Evolutionary conservation across 2,797 vertebrate genomes (phyloP).

Genomic region (Parauchenoglanis punctatus): DNA sequence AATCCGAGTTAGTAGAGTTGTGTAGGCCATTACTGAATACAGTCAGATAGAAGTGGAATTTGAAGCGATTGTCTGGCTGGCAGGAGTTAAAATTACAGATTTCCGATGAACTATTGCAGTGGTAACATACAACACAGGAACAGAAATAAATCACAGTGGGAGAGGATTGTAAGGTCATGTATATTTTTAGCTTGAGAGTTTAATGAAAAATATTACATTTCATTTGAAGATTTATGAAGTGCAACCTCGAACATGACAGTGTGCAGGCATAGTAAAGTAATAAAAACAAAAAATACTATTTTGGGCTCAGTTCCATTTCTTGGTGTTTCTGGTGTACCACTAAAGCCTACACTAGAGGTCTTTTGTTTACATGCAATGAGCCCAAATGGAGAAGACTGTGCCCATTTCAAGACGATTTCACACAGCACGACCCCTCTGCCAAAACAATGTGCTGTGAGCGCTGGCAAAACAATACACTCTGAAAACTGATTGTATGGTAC

Average conservation of each 20-base stretch:
- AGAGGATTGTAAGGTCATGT: not conserved
- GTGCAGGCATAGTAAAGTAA: not conserved
- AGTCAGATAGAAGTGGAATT: not conserved
- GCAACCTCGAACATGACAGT: not conserved
- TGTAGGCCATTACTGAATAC: not conserved
- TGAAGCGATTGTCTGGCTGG: not conserved
- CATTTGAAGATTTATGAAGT: slow-evolving; percentile 2
- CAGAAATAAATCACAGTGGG: not conserved
- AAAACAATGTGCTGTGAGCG: slow-evolving; percentile 28
- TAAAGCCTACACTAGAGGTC: not conserved
- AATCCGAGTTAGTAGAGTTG: not conserved
- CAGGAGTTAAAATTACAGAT: not conserved
- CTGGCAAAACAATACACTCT: slow-evolving; percentile 18
- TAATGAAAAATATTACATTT: not conserved
- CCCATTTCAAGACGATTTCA: slow-evolving; percentile 43
- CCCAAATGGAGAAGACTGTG: not conserved
- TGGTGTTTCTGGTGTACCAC: slow-evolving; percentile 8
- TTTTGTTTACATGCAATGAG: slow-evolving; percentile 27
- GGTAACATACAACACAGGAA: not conserved
- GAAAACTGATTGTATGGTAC: slow-evolving; percentile 20
- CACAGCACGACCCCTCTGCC: slow-evolving; percentile 30
- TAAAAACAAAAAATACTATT: not conserved
- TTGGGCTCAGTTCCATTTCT: not conserved
- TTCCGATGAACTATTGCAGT: not conserved
- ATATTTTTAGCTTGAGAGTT: not conserved